These are phyloP conservation scores for Drosophila dives DNA, from an alignment of 2,888 invertebrate genomes.

Conservation along the genomic window DNA sequence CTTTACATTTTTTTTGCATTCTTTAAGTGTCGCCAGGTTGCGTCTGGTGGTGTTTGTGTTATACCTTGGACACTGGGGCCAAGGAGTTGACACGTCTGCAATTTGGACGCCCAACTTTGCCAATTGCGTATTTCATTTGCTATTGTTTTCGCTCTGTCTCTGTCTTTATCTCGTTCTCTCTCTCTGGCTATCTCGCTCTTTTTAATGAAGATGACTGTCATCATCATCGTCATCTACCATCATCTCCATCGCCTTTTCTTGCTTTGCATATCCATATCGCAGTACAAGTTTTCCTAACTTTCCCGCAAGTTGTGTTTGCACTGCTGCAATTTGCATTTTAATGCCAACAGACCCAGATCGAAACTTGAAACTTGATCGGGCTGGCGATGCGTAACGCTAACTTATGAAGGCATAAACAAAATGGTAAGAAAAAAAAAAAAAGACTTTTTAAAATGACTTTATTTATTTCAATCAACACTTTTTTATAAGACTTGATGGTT, in stretches of 20 bases:
- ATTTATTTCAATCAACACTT: slow-evolving; percentile 4
- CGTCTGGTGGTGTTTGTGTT: slow-evolving; percentile 27
- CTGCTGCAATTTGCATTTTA: slow-evolving; percentile 61
- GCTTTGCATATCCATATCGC: slow-evolving; percentile 47
- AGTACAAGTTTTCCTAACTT: slow-evolving; percentile 41
- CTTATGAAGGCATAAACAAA: slow-evolving; percentile 8
- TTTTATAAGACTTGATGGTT: background rate
- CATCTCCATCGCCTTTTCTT: slow-evolving; percentile 2
- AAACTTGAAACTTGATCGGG: slow-evolving; percentile 55
- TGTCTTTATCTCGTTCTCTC: slow-evolving; percentile 3
- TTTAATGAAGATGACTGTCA: slow-evolving; percentile 34
- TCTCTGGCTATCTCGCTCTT: background rate
- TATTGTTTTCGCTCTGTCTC: slow-evolving; percentile 15
- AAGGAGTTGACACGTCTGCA: slow-evolving; percentile 65
- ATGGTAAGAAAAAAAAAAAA: background rate
- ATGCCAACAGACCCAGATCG: slow-evolving; percentile 48
- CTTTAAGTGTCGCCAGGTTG: slow-evolving; percentile 56
- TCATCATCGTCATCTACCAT: background rate
- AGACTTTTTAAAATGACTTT: background rate
- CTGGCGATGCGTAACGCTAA: slow-evolving; percentile 9
- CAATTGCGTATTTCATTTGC: slow-evolving; percentile 65
- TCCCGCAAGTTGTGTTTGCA: slow-evolving; percentile 45
- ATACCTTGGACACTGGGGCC: slow-evolving; percentile 38
- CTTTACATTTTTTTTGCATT: slow-evolving; percentile 8
- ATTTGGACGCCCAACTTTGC: slow-evolving; percentile 71